phyloP scores from a whole-genome alignment of 2,797 vertebrate genomes.

The Sciurus carolinensis region DNA sequence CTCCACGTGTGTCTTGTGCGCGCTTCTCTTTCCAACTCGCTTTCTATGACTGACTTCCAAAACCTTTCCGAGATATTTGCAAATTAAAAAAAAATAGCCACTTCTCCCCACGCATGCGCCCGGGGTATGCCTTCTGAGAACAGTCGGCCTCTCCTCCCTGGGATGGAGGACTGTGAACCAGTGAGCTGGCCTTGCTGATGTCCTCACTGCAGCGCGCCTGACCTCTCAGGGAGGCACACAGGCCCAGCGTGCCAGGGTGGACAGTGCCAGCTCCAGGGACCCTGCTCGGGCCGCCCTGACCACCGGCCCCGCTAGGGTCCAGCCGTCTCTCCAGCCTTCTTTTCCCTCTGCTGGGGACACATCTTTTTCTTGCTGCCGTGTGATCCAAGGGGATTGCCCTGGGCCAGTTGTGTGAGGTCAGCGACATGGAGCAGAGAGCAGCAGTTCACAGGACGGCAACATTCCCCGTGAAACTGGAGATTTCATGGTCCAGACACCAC shows the following conservation, averaged over 20 bases:
- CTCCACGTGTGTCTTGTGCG: too few relatives aligned
- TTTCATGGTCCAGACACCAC: neutral
- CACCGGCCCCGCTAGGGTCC: neutral
- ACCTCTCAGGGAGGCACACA: neutral
- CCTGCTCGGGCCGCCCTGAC: fast-evolving
- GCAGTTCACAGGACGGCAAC: neutral
- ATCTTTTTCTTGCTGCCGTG: neutral
- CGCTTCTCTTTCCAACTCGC: too few relatives aligned
- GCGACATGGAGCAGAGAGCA: neutral
- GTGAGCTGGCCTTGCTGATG: too few relatives aligned
- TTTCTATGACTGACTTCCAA: too few relatives aligned
- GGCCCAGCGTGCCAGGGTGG: too few relatives aligned
- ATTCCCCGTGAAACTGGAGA: conserved; percentile 32
- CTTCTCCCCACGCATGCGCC: too few relatives aligned
- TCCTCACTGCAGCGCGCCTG: too few relatives aligned
- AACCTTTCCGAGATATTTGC: too few relatives aligned
- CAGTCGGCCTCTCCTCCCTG: too few relatives aligned
- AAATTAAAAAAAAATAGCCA: too few relatives aligned
- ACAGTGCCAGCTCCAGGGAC: neutral
- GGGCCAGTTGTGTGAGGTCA: neutral
- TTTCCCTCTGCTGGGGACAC: neutral
- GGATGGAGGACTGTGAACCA: too few relatives aligned
- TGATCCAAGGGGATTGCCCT: neutral
- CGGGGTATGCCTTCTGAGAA: too few relatives aligned
- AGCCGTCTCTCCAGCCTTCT: neutral